Conservation (phyloP, 2,888 invertebrate genomes). For the Argyresthia goedartella region DNA sequence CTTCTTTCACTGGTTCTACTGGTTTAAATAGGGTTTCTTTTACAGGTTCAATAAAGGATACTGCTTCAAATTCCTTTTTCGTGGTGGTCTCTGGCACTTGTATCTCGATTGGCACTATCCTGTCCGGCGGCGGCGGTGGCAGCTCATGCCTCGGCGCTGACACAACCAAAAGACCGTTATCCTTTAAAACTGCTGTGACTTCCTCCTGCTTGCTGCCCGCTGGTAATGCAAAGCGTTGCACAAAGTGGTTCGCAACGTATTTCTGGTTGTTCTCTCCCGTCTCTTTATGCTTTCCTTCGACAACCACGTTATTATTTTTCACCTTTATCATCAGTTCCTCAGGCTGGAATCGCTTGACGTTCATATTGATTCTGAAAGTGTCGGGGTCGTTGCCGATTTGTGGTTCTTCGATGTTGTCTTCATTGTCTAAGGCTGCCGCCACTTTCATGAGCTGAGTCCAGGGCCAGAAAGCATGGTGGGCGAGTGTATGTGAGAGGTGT, state of each 20-base stretch:
- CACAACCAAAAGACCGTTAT: conserved; percentile 41
- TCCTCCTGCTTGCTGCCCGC: conserved; percentile 49
- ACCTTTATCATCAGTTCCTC: conserved; percentile 53
- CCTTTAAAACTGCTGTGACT: conserved; percentile 44
- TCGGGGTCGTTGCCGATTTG: conserved; percentile 43
- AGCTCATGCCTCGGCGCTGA: conserved; percentile 51
- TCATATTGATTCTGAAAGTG: conserved; percentile 41
- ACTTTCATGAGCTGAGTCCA: conserved; percentile 53
- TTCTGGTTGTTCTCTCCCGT: conserved; percentile 30
- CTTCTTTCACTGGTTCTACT: neutral
- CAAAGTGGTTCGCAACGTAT: conserved; percentile 51
- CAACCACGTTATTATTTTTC: conserved; percentile 47
- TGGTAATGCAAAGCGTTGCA: conserved; percentile 51
- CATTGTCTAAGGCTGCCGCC: conserved; percentile 37
- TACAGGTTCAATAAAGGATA: conserved; percentile 7
- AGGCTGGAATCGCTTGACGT: conserved; percentile 46
- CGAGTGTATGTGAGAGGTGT: conserved; percentile 44
- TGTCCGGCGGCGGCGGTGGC: conserved; percentile 51
- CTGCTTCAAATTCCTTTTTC: conserved; percentile 17
- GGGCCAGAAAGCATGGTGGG: conserved; percentile 54
- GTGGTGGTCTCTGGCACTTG: conserved; percentile 26
- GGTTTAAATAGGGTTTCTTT: neutral
- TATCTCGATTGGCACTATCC: conserved; percentile 50
- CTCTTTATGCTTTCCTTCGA: conserved; percentile 46
- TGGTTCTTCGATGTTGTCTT: conserved; percentile 44